phyloP scores from a whole-genome alignment of 2,113 vertebrate genomes.

The Ctenodactylus gundi region DNA sequence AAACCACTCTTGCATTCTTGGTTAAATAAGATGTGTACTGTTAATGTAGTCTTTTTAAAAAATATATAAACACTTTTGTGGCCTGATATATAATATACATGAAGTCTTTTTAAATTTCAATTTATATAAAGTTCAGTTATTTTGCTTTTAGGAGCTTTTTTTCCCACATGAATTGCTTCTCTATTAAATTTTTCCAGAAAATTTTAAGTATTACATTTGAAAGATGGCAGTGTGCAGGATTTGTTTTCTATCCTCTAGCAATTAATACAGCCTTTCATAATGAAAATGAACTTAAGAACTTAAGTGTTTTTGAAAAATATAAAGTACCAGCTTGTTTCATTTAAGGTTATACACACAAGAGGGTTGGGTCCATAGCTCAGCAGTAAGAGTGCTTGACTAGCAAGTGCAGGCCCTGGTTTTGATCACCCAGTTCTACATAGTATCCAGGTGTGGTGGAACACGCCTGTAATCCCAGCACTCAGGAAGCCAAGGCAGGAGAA shows the following conservation, averaged over 20 bases:
- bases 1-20: neutral
- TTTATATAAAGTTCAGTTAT: neutral
- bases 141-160: neutral
- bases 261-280: neutral
- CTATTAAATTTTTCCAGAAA: neutral
- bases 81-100: neutral
- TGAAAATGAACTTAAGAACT: neutral
- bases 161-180: neutral
- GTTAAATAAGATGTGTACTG: neutral
- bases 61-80: neutral
- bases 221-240: neutral
- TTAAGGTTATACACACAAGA: neutral
- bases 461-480: no score
- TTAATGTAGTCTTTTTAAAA: neutral
- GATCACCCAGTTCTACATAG: no score
- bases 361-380: no score
- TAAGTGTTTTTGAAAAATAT: no score
- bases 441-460: no score
- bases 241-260: neutral
- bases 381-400: no score
- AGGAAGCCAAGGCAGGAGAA: no score
- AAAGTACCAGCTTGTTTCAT: neutral
- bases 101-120: neutral
- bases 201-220: neutral
- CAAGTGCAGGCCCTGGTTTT: no score